Evolutionary conservation across 1,140 invertebrate genomes (phyloP).

Genomic region (Archivesica marissinica): DNA sequence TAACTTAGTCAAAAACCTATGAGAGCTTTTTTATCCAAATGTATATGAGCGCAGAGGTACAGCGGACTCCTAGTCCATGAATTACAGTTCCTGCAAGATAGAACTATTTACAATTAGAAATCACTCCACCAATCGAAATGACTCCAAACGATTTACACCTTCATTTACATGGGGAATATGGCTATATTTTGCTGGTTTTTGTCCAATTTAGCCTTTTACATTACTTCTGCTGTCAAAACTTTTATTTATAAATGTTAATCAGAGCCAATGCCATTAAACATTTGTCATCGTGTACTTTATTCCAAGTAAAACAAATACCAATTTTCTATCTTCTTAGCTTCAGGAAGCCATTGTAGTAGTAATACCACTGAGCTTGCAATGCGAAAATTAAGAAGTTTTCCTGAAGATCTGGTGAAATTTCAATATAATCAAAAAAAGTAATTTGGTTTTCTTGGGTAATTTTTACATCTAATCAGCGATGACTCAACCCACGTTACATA

Average conservation of each 20-base stretch:
- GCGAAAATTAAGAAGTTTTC: constrained; percentile 37
- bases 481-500: constrained; percentile 29
- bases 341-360: constrained; percentile 14
- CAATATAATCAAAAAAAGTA: constrained; percentile 50
- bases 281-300: constrained; percentile 7
- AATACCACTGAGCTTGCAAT: constrained; percentile 4
- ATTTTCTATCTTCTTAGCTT: constrained; percentile 30
- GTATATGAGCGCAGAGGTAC: too few species aligned
- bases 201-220: background rate
- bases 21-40: too few species aligned
- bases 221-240: too few species aligned
- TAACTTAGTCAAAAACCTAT: too few species aligned
- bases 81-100: too few species aligned
- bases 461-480: constrained; percentile 37
- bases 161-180: background rate
- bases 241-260: constrained; percentile 40
- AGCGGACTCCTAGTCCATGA: too few species aligned
- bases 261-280: constrained; percentile 18
- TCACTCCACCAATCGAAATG: too few species aligned
- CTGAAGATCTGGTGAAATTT: constrained; percentile 25
- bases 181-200: background rate
- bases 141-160: background rate
- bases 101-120: too few species aligned
- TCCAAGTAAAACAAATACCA: constrained; percentile 43
- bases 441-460: constrained; percentile 45